Evolutionary conservation across 30 jellyfish, hydroid and myxozoan species (phyloP).

Genomic region (Nemopilema nomurai): DNA sequence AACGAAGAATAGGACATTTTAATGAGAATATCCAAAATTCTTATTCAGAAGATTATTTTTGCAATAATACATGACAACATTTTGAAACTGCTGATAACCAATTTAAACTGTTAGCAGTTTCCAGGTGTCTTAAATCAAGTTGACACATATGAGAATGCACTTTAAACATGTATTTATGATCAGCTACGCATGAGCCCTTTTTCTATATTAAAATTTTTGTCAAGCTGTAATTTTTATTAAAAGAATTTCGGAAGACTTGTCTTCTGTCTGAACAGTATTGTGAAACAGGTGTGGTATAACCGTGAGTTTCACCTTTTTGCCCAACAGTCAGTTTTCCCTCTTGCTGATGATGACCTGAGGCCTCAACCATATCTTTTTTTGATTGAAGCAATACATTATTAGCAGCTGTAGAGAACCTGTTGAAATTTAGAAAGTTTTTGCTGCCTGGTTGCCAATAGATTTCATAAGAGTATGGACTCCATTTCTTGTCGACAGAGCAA

Average conservation of each 20-base stretch:
- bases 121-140: not conserved
- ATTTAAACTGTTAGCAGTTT: not conserved
- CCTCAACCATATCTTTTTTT: constrained; percentile 13
- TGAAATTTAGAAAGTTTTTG: not conserved
- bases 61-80: not conserved
- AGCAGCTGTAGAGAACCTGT: not conserved
- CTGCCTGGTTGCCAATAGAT: not conserved
- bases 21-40: too few relatives aligned
- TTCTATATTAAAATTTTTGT: not conserved
- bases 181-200: too few relatives aligned
- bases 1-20: too few relatives aligned
- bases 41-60: not conserved
- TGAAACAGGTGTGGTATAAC: not conserved
- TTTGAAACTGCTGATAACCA: not conserved
- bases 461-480: not conserved
- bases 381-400: not conserved
- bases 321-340: constrained; percentile 89
- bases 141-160: too few relatives aligned
- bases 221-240: not conserved
- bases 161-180: too few relatives aligned
- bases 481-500: not conserved
- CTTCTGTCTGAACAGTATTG: not conserved
- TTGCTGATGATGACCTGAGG: constrained; percentile 16
- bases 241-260: not conserved
- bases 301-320: constrained; percentile 79